Conservation (phyloP, 2,797 vertebrate genomes). For the Syndactyla subalaris region DNA sequence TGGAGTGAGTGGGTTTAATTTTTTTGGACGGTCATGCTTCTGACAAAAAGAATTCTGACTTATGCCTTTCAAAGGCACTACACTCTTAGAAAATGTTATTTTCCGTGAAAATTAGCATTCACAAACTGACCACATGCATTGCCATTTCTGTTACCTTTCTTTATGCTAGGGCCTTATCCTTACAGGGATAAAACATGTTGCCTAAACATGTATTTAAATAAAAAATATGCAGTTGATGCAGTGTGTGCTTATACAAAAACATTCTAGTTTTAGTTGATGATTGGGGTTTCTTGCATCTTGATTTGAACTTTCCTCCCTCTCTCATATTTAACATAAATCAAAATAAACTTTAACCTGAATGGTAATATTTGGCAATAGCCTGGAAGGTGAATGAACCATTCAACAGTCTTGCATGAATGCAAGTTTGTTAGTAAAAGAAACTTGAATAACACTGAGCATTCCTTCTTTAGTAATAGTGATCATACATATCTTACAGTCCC, state of each 20-base stretch:
- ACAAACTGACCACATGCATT: neutral
- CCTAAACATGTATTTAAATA: neutral
- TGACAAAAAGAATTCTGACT: neutral
- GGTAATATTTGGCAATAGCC: neutral
- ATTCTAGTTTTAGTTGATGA: neutral
- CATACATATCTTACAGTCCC: neutral
- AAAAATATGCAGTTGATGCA: neutral
- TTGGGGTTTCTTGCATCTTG: neutral
- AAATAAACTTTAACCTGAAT: neutral
- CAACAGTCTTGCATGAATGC: neutral
- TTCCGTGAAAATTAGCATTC: neutral
- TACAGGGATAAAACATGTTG: neutral
- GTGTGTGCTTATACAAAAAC: neutral
- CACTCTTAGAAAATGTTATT: neutral
- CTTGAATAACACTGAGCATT: neutral
- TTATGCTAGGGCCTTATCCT: neutral
- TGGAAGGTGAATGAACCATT: neutral
- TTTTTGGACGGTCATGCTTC: neutral
- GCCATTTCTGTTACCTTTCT: neutral
- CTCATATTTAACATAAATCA: neutral
- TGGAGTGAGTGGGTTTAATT: neutral
- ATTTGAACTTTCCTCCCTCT: neutral
- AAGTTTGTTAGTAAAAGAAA: neutral
- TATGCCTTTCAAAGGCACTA: neutral
- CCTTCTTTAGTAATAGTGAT: neutral